These are phyloP conservation scores for Acheta domesticus DNA, from an alignment of 2,888 invertebrate species.

Conservation along the genomic window DNA sequence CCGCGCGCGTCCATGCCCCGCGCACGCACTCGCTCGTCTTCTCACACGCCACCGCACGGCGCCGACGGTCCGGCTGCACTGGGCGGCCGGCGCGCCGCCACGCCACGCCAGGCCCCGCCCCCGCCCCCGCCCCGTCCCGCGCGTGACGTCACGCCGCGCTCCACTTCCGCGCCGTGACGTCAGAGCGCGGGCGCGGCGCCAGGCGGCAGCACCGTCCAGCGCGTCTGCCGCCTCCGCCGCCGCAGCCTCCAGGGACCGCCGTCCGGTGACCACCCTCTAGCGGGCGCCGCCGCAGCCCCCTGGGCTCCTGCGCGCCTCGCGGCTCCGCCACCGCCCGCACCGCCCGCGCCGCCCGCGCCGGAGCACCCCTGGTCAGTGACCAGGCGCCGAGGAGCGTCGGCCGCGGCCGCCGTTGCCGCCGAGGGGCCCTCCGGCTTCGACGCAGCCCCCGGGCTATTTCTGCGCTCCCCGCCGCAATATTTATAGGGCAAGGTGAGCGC, in stretches of 20 bases:
- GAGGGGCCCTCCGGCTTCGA: too few species aligned
- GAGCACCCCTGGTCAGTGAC: background rate
- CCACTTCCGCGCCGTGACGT: constrained; percentile 43
- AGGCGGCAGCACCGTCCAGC: constrained; percentile 43
- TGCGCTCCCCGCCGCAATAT: background rate
- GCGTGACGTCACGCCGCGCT: constrained; percentile 42
- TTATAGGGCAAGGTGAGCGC: constrained; percentile 18
- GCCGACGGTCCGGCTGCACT: background rate
- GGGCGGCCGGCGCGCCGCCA: background rate
- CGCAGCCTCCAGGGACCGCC: too few species aligned
- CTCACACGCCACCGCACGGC: background rate
- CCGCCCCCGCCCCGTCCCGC: constrained; percentile 34
- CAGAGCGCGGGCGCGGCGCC: background rate
- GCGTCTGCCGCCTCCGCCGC: too few species aligned
- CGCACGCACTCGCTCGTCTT: background rate
- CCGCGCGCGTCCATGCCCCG: background rate
- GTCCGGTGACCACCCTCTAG: too few species aligned
- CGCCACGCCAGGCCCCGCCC: too few species aligned
- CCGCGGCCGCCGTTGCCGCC: too few species aligned
- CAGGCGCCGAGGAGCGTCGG: too few species aligned
- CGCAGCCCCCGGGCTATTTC: background rate
- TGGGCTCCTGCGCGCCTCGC: constrained; percentile 39
- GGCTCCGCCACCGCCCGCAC: constrained; percentile 39
- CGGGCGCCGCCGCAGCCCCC: too few species aligned
- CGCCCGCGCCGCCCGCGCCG: constrained; percentile 19